These are phyloP conservation scores for Drosophila ananassae DNA, from an alignment of 1,140 invertebrate species.

Conservation along the genomic window DNA sequence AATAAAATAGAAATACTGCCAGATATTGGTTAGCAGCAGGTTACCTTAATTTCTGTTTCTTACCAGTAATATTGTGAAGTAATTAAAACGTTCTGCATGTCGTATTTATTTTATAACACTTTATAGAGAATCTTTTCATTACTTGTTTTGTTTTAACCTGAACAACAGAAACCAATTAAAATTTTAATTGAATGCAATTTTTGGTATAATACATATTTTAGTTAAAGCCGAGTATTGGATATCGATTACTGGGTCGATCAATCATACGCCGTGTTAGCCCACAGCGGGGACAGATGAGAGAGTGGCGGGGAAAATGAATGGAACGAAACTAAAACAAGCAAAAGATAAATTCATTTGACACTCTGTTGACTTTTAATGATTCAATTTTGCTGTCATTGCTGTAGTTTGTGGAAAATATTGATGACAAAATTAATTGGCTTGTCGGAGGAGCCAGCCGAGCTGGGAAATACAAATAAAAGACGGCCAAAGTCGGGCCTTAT, in stretches of 20 bases:
- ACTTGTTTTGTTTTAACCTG: not conserved
- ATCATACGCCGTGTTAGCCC: slow-evolving; percentile 65
- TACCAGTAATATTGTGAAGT: slow-evolving; percentile 71
- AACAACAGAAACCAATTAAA: not conserved
- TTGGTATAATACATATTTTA: slow-evolving; percentile 27
- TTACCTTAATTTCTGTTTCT: slow-evolving; percentile 10
- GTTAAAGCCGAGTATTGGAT: slow-evolving; percentile 19
- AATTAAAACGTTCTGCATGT: slow-evolving; percentile 64
- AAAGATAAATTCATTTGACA: slow-evolving; percentile 63
- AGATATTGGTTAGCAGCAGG: slow-evolving; percentile 15
- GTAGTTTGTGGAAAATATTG: slow-evolving; percentile 61
- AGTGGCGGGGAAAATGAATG: slow-evolving; percentile 8
- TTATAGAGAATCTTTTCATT: slow-evolving; percentile 9
- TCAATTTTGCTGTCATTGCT: slow-evolving; percentile 68
- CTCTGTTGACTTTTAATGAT: slow-evolving; percentile 75
- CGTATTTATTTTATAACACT: slow-evolving; percentile 3
- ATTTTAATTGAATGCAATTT: slow-evolving; percentile 38
- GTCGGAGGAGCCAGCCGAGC: slow-evolving; percentile 33
- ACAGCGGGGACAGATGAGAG: slow-evolving; percentile 39
- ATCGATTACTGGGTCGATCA: slow-evolving; percentile 45
- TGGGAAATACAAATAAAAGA: slow-evolving; percentile 29
- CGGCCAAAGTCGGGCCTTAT: slow-evolving; percentile 37
- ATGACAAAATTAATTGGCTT: slow-evolving; percentile 77
- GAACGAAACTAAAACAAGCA: slow-evolving; percentile 35
- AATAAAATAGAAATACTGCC: not conserved